A percentile compares a stretch with the other conserved stretches of the same genome.
Conservation (phyloP, 2,113 vertebrate genomes). For the Nymphicus hollandicus region DNA sequence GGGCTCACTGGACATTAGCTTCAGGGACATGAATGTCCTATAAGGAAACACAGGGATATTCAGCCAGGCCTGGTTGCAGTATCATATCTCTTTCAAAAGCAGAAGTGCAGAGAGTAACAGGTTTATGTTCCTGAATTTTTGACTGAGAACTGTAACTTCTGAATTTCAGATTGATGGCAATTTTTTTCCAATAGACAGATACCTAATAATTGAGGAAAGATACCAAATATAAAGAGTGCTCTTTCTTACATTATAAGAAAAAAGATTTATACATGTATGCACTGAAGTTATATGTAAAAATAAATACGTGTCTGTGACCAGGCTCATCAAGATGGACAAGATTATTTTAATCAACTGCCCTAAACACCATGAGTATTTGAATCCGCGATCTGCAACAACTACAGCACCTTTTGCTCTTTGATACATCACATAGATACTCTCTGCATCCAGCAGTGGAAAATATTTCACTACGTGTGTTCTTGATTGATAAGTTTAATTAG, state of each 20-base stretch:
- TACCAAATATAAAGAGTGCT: background rate
- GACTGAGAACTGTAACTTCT: background rate
- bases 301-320: background rate
- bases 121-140: background rate
- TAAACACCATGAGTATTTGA: background rate
- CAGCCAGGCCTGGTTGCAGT: background rate
- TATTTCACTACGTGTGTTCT: background rate
- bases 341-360: background rate
- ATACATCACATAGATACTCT: background rate
- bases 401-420: background rate
- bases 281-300: background rate
- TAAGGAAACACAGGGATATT: background rate
- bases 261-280: background rate
- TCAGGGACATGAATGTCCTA: background rate
- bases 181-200: background rate
- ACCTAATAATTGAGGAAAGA: background rate
- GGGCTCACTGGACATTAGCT: background rate
- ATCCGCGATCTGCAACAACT: background rate
- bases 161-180: background rate
- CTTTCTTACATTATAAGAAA: background rate
- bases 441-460: background rate
- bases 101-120: background rate
- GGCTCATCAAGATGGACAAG: background rate
- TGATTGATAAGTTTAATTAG: constrained; percentile 49
- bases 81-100: background rate